Conservation (phyloP, 2,888 invertebrate genomes). For the Macaria notata region DNA sequence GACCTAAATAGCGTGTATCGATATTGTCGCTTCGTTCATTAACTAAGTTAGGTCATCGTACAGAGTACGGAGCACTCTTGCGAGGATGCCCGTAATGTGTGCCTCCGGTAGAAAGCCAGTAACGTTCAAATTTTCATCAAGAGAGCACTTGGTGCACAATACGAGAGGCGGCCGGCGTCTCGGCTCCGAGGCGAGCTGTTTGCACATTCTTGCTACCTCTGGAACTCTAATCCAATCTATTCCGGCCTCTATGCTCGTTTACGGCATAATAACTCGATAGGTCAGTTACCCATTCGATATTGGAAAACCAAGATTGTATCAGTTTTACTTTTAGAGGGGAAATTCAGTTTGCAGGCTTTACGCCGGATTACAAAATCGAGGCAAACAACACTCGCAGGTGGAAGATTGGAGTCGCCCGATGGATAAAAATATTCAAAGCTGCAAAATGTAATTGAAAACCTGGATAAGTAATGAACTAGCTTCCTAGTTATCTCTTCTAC, state of each 20-base stretch:
- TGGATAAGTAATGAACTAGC: neutral
- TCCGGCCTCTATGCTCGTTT: conserved; percentile 22
- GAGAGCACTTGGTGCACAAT: conserved; percentile 46
- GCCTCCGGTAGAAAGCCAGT: conserved; percentile 12
- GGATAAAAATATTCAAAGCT: conserved; percentile 4
- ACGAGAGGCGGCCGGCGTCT: conserved; percentile 42
- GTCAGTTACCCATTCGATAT: conserved; percentile 23
- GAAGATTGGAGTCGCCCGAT: conserved; percentile 5
- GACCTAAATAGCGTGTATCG: no score
- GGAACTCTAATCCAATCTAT: conserved; percentile 41
- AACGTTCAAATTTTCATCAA: conserved; percentile 45
- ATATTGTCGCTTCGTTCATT: neutral
- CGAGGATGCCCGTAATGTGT: conserved; percentile 11
- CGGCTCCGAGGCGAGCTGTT: conserved; percentile 40
- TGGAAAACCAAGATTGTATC: conserved; percentile 24
- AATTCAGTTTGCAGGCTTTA: conserved; percentile 20
- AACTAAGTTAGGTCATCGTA: conserved; percentile 2
- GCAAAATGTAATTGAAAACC: neutral
- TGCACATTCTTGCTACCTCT: conserved; percentile 43
- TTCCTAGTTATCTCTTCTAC: no score
- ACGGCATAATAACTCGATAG: conserved; percentile 24
- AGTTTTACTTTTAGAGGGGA: conserved; percentile 23
- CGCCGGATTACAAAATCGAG: conserved; percentile 21
- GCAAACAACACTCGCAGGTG: conserved; percentile 9
- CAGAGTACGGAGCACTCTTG: neutral